Conservation (phyloP, 2,113 vertebrate species). For the Mormoops blainvillei region DNA sequence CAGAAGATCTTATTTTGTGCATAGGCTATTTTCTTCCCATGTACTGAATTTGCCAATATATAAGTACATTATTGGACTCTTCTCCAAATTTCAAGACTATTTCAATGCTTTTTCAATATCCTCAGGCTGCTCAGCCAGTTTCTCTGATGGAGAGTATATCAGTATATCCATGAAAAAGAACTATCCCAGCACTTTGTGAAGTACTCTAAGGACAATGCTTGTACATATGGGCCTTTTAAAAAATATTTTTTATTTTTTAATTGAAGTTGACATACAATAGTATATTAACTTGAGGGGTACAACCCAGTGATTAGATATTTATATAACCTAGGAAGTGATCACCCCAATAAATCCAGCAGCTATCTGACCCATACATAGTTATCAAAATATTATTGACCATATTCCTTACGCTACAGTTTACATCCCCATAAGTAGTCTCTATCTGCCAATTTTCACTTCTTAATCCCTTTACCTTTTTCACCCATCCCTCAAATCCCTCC, state of each 20-base stretch:
- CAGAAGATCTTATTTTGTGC: conserved; percentile 21
- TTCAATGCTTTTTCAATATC: neutral
- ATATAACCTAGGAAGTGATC: too few species aligned
- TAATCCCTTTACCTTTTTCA: too few species aligned
- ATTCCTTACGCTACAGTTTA: too few species aligned
- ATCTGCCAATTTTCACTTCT: too few species aligned
- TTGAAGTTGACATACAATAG: neutral
- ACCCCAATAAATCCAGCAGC: too few species aligned
- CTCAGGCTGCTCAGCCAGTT: neutral
- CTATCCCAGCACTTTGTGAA: neutral
- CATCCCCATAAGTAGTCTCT: too few species aligned
- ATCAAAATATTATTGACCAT: too few species aligned
- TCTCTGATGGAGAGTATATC: neutral
- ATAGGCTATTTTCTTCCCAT: neutral
- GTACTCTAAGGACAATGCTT: neutral
- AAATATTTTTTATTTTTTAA: neutral
- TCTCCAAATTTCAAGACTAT: neutral
- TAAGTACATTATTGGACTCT: neutral
- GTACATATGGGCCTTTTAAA: neutral
- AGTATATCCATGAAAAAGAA: neutral
- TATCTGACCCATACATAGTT: too few species aligned
- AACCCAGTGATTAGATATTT: too few species aligned
- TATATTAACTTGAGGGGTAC: too few species aligned
- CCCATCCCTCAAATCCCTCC: too few species aligned
- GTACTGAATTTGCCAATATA: neutral